Conservation (phyloP, 2,797 vertebrate species). For the Aeoliscus strigatus region DNA sequence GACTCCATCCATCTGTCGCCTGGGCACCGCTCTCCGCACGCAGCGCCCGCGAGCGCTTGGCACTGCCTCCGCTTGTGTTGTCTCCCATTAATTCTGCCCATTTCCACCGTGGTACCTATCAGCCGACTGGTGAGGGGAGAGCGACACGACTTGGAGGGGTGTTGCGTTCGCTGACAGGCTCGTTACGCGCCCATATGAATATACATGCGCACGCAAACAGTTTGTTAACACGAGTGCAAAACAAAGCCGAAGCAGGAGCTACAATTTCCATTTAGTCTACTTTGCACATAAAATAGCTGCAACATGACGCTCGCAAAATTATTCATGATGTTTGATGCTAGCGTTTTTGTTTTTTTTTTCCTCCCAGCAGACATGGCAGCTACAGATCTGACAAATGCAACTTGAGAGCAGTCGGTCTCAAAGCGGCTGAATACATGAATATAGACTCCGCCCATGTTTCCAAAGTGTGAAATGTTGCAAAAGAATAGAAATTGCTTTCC, state of each 20-base stretch:
- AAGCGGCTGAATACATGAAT: conserved; percentile 26
- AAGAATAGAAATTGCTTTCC: conserved; percentile 28
- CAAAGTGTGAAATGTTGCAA: conserved; percentile 20
- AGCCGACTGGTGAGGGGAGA: conserved; percentile 46
- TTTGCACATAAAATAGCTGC: conserved; percentile 23
- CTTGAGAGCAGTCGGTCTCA: conserved; percentile 28
- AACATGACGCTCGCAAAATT: conserved; percentile 27
- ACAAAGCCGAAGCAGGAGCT: conserved; percentile 8
- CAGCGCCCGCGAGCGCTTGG: conserved; percentile 68
- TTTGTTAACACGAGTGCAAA: conserved; percentile 11
- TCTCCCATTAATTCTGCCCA: conserved; percentile 64
- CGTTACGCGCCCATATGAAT: conserved; percentile 16
- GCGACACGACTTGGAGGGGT: conserved; percentile 49
- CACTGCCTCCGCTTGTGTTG: conserved; percentile 50
- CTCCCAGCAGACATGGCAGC: conserved; percentile 11
- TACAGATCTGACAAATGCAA: conserved; percentile 39
- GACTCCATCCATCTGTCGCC: conserved; percentile 76
- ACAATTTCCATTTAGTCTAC: conserved; percentile 22
- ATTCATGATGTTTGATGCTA: conserved; percentile 42
- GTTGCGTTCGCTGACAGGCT: conserved; percentile 31
- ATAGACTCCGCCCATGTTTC: conserved; percentile 23
- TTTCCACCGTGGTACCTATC: conserved; percentile 65
- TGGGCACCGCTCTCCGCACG: conserved; percentile 56
- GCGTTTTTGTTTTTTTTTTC: background rate
- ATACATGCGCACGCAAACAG: conserved; percentile 2